Evolutionary conservation across 2,888 invertebrate genomes (phyloP).

Genomic region (Epirrhoe alternata): DNA sequence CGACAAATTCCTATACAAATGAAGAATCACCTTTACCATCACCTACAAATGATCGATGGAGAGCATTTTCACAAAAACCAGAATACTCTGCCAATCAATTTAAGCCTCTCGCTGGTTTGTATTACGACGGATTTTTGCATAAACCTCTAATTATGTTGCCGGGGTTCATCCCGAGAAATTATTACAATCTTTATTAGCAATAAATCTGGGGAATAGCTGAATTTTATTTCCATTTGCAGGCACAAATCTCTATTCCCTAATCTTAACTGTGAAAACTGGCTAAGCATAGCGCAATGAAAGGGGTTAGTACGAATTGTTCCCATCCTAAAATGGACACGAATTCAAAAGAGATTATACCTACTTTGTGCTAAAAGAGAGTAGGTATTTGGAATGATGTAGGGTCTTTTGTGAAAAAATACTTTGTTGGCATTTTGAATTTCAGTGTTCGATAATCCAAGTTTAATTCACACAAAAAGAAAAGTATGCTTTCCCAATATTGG

Average conservation of each 20-base stretch:
- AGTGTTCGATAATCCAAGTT: neutral
- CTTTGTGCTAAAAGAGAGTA: neutral
- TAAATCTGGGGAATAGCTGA: constrained; percentile 35
- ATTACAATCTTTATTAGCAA: constrained; percentile 43
- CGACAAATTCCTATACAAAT: constrained; percentile 66
- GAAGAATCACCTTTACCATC: constrained; percentile 58
- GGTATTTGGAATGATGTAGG: neutral
- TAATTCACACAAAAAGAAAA: neutral
- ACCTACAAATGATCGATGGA: constrained; percentile 67
- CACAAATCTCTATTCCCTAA: constrained; percentile 2
- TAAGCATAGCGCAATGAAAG: constrained; percentile 1
- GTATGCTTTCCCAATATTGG: constrained; percentile 5
- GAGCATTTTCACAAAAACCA: constrained; percentile 51
- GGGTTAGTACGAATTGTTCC: neutral
- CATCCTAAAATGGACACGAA: constrained; percentile 1
- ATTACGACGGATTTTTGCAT: constrained; percentile 77
- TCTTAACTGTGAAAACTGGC: constrained; percentile 6
- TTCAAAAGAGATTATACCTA: neutral
- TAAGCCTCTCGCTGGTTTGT: constrained; percentile 75
- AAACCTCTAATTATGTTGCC: constrained; percentile 61
- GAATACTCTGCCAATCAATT: constrained; percentile 55
- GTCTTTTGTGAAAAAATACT: neutral
- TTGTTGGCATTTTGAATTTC: neutral
- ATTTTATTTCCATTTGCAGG: constrained; percentile 33
- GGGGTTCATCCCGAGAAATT: constrained; percentile 60